phyloP scores from a whole-genome alignment of 2,888 invertebrate genomes.

The Priocnemis perturbator region DNA sequence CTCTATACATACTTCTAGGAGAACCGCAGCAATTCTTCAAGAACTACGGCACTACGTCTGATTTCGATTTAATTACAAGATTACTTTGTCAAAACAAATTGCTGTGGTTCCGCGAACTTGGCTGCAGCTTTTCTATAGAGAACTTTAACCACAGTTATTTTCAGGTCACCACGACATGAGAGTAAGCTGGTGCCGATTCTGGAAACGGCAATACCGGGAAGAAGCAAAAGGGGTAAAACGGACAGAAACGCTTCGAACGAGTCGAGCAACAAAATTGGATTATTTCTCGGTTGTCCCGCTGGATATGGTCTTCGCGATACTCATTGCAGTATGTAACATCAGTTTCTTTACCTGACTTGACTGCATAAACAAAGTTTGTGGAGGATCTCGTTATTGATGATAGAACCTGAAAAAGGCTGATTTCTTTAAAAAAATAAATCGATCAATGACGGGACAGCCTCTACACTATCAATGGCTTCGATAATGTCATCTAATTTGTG shows the following conservation, averaged over 20 bases:
- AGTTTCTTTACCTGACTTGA: not conserved
- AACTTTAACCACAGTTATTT: constrained; percentile 69
- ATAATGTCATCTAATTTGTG: too few relatives aligned
- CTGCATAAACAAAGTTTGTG: not conserved
- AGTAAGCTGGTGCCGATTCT: constrained; percentile 59
- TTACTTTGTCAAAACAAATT: too few relatives aligned
- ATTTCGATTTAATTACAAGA: too few relatives aligned
- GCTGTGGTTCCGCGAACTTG: constrained; percentile 32
- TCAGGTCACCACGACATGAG: constrained; percentile 61
- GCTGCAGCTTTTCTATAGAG: constrained; percentile 62
- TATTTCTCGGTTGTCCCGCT: constrained; percentile 65
- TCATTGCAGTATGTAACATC: constrained; percentile 59
- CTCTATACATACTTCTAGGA: constrained; percentile 1
- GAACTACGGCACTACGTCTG: too few relatives aligned
- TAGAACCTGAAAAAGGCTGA: too few relatives aligned
- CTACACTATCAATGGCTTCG: too few relatives aligned
- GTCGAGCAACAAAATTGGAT: constrained; percentile 54
- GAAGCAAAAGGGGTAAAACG: constrained; percentile 47
- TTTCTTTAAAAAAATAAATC: too few relatives aligned
- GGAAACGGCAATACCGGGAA: constrained; percentile 31
- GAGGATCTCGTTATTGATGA: too few relatives aligned
- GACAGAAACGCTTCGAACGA: constrained; percentile 43
- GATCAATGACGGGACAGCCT: too few relatives aligned
- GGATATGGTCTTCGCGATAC: constrained; percentile 63
- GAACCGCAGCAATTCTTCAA: constrained; percentile 14